Base-by-base conservation (phyloP, 64 coral and sea anemone species). In the Platygyra sinensis region DNA sequence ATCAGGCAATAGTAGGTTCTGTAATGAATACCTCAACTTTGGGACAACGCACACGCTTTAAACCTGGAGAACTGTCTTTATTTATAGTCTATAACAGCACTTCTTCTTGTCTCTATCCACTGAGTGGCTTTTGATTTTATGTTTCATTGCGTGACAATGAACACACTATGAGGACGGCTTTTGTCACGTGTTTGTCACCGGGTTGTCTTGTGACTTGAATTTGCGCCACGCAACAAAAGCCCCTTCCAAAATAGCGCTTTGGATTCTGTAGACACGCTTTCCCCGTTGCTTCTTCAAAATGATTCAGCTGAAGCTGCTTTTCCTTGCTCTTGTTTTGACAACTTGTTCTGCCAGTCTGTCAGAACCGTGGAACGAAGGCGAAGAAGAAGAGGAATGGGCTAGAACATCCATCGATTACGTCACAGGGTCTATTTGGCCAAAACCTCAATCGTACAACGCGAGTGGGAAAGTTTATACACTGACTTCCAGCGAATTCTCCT, bases 341-440 rank as follows among this genome's bases (percentile, higher is more conserved):
- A 16, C 24, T 83, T 83, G n/a, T 36, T 83, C 33, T 1, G 80
- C 31, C 20, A 64, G 59, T 65, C 80, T 83, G 9, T 83, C 60
- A 24, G 80, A 83, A 33, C 80, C 80, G 22, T 83, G 80, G 80
- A 39, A 12, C 12, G 80, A 83, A 38, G 60, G n/a, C 25, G 32
- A 65, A 42, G 32, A 65, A 9, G 59, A 62, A 29, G 33, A 24
- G 3, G 20, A 54, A 29, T 15, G 52, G n/a, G 62, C 9, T 14
- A 62, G 12, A 62, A 13, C 61, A 63, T 67, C 29, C 9, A 75
- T 59, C 30, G 72, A 91, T 73, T 91, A 91, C 27, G 89, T 84
- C 14, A 60, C 42, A 30, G 89, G 89, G 27, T 74, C 89, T 10
- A 60, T 91, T 19, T 74, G 78, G 46, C 89, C 89, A 0, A 91